These are phyloP conservation scores for Chrysochloris asiatica DNA, from an alignment of 2,113 vertebrate genomes.

Conservation along the genomic window DNA sequence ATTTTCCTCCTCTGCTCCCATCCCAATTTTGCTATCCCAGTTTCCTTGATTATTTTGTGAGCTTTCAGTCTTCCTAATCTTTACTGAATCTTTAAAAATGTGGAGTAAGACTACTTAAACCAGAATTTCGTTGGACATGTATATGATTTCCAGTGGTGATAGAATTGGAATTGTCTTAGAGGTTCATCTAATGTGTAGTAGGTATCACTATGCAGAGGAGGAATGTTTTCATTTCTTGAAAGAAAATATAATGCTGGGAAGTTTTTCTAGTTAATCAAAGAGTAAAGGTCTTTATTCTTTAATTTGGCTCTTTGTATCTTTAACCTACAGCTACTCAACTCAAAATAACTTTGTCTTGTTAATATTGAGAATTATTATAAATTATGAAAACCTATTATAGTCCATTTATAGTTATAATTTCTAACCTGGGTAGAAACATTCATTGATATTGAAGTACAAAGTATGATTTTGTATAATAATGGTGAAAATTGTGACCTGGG, in stretches of 20 bases:
- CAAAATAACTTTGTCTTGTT: slow-evolving; percentile 46
- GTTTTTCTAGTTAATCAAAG: slow-evolving; percentile 21
- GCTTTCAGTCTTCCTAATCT: slow-evolving; percentile 71
- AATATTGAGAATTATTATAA: slow-evolving; percentile 27
- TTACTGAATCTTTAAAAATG: slow-evolving; percentile 70
- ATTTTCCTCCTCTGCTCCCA: slow-evolving; percentile 70
- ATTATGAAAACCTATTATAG: slow-evolving; percentile 27
- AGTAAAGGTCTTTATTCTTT: slow-evolving; percentile 57
- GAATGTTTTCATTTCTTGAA: not conserved
- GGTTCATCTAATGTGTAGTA: slow-evolving; percentile 39
- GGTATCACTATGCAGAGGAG: slow-evolving; percentile 29
- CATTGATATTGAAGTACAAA: slow-evolving; percentile 21
- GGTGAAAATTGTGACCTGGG: slow-evolving; percentile 19
- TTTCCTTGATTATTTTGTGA: slow-evolving; percentile 76
- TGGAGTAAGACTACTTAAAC: slow-evolving; percentile 68
- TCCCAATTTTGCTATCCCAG: slow-evolving; percentile 72
- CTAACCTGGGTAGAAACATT: no score
- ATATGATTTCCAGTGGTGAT: slow-evolving; percentile 62
- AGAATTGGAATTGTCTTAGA: slow-evolving; percentile 56
- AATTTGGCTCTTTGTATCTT: slow-evolving; percentile 57
- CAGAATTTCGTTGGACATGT: slow-evolving; percentile 59
- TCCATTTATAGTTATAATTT: slow-evolving; percentile 50
- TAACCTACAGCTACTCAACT: slow-evolving; percentile 17
- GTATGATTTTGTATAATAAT: slow-evolving; percentile 38
- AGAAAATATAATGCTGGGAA: no score